These are phyloP conservation scores for Gracilinanus agilis DNA, from an alignment of 2,113 vertebrate species.

Conservation along the genomic window DNA sequence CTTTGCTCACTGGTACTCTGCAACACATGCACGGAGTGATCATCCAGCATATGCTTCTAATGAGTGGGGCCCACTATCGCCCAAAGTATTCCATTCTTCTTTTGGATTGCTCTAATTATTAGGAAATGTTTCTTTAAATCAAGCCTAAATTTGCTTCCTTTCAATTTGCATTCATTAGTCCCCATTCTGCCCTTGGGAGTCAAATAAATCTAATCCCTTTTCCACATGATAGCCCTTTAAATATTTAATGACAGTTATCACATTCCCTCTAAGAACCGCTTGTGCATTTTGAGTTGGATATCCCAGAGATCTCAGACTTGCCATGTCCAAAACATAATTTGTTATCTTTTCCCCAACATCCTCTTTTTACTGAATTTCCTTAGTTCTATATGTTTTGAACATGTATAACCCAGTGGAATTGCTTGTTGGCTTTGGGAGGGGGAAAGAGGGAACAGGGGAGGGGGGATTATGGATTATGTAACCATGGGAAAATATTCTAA, in stretches of 20 bases:
- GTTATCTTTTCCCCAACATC: not conserved
- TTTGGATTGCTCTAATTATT: not conserved
- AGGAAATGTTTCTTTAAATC: not conserved
- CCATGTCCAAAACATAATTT: not conserved
- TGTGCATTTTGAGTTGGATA: not conserved
- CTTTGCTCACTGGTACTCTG: no score
- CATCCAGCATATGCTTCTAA: not conserved
- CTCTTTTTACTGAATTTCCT: not conserved
- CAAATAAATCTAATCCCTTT: not conserved
- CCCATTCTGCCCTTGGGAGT: not conserved
- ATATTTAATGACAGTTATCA: not conserved
- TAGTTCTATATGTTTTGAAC: not conserved
- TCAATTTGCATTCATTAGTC: not conserved
- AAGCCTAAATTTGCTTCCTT: not conserved
- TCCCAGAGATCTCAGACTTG: not conserved
- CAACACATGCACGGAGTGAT: no score
- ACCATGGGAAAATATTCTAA: no score
- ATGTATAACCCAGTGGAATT: no score
- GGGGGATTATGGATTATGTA: no score
- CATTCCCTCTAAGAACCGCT: not conserved
- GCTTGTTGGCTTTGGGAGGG: no score
- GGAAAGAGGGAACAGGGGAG: no score
- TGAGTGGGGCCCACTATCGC: not conserved
- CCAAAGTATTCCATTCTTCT: not conserved
- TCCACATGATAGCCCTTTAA: not conserved